Conservation (phyloP, 2,888 invertebrate species). For the Tenthredo amoena region DNA sequence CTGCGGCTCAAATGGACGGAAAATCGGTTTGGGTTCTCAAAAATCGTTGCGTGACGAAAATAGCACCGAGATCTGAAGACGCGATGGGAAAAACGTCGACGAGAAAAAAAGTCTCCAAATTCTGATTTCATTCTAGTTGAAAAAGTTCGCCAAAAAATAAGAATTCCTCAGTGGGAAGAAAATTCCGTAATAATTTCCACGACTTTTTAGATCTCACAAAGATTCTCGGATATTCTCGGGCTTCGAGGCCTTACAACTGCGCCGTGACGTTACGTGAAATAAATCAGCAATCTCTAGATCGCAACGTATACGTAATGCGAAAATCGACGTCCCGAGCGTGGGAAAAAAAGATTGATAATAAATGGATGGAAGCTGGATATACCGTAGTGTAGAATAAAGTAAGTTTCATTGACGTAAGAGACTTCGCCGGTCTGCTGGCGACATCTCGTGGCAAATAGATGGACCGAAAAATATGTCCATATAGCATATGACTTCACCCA, state of each 20-base stretch:
- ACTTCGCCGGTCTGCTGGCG: constrained; percentile 42
- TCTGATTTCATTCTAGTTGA: too few relatives aligned
- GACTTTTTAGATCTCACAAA: background rate
- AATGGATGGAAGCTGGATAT: background rate
- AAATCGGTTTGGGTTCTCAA: background rate
- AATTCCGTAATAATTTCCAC: background rate
- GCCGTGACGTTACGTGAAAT: background rate
- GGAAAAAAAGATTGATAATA: background rate
- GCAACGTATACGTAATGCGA: background rate
- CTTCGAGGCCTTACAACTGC: background rate
- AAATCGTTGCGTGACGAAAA: background rate
- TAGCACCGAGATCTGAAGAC: background rate
- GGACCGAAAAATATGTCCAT: background rate
- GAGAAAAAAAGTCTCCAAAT: too few relatives aligned
- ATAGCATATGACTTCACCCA: constrained; percentile 25
- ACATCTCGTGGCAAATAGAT: constrained; percentile 37
- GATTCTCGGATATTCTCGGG: background rate
- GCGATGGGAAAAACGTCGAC: background rate
- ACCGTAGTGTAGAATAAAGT: background rate
- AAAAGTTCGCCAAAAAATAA: too few relatives aligned
- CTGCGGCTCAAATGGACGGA: background rate
- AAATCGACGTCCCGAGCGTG: background rate
- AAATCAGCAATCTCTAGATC: background rate
- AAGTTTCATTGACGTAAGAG: background rate
- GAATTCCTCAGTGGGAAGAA: background rate